Base-by-base conservation (phyloP, 1,140 invertebrate species). In the Drosophila subobscura region DNA sequence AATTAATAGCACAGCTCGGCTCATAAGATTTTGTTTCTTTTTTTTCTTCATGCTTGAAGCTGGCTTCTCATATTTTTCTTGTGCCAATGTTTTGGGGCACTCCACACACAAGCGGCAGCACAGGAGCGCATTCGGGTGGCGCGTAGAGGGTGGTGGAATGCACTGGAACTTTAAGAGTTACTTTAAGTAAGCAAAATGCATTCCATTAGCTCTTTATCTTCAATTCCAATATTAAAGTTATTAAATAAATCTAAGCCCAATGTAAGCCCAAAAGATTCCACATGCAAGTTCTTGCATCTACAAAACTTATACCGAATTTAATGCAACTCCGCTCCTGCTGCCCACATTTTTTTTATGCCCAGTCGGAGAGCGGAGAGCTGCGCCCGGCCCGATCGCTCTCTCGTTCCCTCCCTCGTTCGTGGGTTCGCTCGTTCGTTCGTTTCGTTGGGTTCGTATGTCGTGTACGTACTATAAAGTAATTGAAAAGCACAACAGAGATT, bases 401-500 rank as follows among this genome's bases (percentile, higher is more conserved):
- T 33, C 7, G 29, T 33, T 33, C 20, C 44, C 16, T 20, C 16
- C 16, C 16, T 20, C 16, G 1, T 20, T 20, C 16, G 16, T 20
- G 16, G 16, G 16, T 20, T 20, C 16, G 16, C 16, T 20, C 16
- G 29, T 33, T 33, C 29, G 29, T 8, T 33, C 7, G 29, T 33
- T 33, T 20, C 44, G 40, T 47, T 29, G 57, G 57, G 80, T 72
- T 84, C 81, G 77, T 74, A 74, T 86, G 74, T 86, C 81, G 81
- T 85, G 81, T 85, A 85, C 81, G 77, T 86, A 85, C 81, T 85
- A 86, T 85, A 85, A 85, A 86, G 83, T 86, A 86, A 86, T 86
- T 86, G 83, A 86, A 86, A 88, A 86, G 83, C 83, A 86, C 78
- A 86, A 88, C 83, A 86, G 83, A 86, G 83, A 83, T 86, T 86